Base-by-base conservation (phyloP, 37 sponge, comb jelly and placozoan species). In the Bolinopsis microptera region DNA sequence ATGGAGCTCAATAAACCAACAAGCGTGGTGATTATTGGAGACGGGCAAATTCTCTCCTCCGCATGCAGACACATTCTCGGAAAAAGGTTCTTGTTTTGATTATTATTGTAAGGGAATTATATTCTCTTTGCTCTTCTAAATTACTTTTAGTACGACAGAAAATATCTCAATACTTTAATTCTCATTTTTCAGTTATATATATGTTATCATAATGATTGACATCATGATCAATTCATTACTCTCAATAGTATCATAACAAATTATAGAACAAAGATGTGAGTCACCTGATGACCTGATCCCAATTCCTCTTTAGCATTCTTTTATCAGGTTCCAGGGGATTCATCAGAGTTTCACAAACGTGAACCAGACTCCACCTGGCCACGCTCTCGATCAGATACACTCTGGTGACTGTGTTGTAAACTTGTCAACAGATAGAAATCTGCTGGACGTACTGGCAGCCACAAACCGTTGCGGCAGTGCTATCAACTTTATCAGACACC, bases 321-420 rank as follows among this genome's bases (percentile, higher is more conserved):
- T 18, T 61, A 61, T 61, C 61, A 48, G 61, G 61, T 48, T 48
- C 9, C 5, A 48, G 61, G 61, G 13, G 9, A 48, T 13, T 18
- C 61, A 13, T 18, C 61, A 48, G 61, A 35, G 35, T 2, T 35
- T 77, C 16, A 22, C 33, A 0, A 32, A 77, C 80, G 16, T 36
- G 21, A 16, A 13, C 32, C 33, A 33, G 33, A 35, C 1, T 1
- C 21, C 1, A 13, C 26, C 3, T 2, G 80, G 33, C 0, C 2
- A 13, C 2, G 34, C 0, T 8, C 80, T 77, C 3, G 13, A 32
- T 34, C 33, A 77, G 3, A 32, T 36, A 34, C 35, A 77, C 80
- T 9, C 80, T 35, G 80, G 9, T 5, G 80, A 77, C 80, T 77
- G 80, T 77, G 80, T 32, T 5, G 32, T 77, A 34, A 32, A 77